Conservation (phyloP, 1,140 invertebrate species). For the Rhagoletis pomonella region DNA sequence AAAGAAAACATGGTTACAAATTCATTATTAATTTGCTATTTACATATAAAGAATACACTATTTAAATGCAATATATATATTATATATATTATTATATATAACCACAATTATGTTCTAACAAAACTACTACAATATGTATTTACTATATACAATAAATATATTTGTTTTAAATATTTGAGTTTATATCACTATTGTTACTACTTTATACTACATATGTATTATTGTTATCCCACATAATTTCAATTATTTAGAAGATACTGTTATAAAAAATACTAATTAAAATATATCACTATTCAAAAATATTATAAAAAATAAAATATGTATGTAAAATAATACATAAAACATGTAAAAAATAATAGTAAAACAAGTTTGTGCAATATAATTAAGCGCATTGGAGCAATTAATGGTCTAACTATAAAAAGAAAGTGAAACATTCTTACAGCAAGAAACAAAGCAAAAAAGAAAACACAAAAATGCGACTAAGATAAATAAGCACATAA, state of each 20-base stretch:
- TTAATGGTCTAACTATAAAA: conserved; percentile 31
- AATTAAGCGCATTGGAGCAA: not conserved
- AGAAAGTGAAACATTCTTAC: not conserved
- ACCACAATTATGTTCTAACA: too few species aligned
- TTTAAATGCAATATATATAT: conserved; percentile 20
- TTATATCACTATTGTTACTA: conserved; percentile 8
- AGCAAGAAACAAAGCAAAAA: not conserved
- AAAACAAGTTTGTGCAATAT: not conserved
- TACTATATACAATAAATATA: not conserved
- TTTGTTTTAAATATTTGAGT: conserved; percentile 21
- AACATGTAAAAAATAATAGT: not conserved
- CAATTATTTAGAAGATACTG: not conserved
- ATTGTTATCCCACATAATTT: conserved; percentile 35
- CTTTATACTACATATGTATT: not conserved
- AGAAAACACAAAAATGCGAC: conserved; percentile 25
- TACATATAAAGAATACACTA: not conserved
- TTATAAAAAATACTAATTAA: too few species aligned
- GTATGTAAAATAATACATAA: conserved; percentile 12
- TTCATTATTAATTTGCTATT: not conserved
- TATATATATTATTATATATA: not conserved
- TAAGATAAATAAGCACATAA: not conserved
- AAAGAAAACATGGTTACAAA: too few species aligned
- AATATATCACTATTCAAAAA: not conserved
- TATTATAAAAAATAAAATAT: not conserved
- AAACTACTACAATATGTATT: not conserved